Evolutionary conservation across 2,888 invertebrate species (phyloP).

Genomic region (Ophion ventricosus): DNA sequence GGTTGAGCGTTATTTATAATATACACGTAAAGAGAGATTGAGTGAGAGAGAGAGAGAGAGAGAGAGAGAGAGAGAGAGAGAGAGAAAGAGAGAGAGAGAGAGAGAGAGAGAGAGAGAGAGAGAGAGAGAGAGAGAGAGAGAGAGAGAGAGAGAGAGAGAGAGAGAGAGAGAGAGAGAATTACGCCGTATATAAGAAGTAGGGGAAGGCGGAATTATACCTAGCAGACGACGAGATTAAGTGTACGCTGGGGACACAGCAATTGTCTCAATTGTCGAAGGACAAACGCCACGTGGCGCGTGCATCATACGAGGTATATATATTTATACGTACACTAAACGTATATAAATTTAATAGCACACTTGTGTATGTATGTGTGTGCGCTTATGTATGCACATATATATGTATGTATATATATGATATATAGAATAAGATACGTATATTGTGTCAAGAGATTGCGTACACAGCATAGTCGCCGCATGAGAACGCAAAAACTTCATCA

Average conservation of each 20-base stretch:
- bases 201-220: slow-evolving; percentile 65
- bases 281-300: slow-evolving; percentile 67
- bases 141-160: neutral
- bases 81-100: neutral
- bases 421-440: slow-evolving; percentile 22
- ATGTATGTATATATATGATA: neutral
- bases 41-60: no score
- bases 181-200: slow-evolving; percentile 47
- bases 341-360: slow-evolving; percentile 23
- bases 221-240: slow-evolving; percentile 67
- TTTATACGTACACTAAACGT: slow-evolving; percentile 26
- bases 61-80: no score
- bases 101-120: no score
- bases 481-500: slow-evolving; percentile 54
- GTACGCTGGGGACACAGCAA: slow-evolving; percentile 67
- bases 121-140: no score
- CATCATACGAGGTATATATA: slow-evolving; percentile 49
- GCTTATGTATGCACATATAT: slow-evolving; percentile 17
- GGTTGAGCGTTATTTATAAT: no score
- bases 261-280: slow-evolving; percentile 71
- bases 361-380: neutral
- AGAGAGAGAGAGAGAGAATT: slow-evolving; percentile 34
- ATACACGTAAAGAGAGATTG: no score
- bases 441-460: slow-evolving; percentile 40
- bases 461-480: slow-evolving; percentile 8